Conservation (phyloP, 2,113 vertebrate genomes). For the Gobiocypris rarus region DNA sequence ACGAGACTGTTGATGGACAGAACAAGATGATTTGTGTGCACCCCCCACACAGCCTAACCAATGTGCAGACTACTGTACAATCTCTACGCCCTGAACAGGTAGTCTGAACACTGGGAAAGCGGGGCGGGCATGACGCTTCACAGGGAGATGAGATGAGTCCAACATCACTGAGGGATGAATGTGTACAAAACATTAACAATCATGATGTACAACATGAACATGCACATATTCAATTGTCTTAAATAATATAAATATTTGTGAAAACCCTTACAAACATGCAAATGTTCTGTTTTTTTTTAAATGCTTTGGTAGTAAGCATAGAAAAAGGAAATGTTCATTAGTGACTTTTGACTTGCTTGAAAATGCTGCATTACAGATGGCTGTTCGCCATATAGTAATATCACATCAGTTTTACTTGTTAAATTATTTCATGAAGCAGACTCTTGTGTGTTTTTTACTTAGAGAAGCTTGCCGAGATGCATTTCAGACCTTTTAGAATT, state of each 20-base stretch:
- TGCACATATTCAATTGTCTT: neutral
- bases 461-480: neutral
- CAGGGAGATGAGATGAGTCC: constrained; percentile 20
- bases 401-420: neutral
- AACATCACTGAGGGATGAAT: constrained; percentile 3
- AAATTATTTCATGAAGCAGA: neutral
- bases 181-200: neutral
- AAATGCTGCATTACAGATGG: neutral
- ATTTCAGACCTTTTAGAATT: neutral
- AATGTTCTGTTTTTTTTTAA: neutral
- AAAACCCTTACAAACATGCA: neutral
- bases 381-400: neutral
- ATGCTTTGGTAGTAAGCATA: neutral
- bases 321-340: neutral
- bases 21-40: neutral
- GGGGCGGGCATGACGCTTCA: constrained; percentile 78
- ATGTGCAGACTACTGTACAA: constrained; percentile 99
- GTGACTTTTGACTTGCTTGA: neutral
- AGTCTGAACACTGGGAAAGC: constrained; percentile 99
- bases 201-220: neutral
- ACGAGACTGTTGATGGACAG: neutral
- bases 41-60: constrained; percentile 90
- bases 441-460: neutral
- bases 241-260: neutral
- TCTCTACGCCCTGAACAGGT: constrained; percentile 98